Base-by-base conservation (phyloP, 2,113 vertebrate species). In the Ceuthmochares aereus region DNA sequence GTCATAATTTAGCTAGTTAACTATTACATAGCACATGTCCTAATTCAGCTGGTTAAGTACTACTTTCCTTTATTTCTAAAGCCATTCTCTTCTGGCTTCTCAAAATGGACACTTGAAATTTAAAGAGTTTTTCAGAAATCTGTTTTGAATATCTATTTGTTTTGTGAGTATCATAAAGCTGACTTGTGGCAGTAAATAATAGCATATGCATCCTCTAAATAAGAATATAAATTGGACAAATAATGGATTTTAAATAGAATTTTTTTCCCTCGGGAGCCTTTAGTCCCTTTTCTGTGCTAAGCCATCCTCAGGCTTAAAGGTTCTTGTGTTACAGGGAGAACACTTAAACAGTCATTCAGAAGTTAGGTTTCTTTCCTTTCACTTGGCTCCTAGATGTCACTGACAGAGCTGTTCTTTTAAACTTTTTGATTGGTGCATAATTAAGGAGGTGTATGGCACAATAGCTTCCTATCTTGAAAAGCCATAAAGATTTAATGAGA, bases 401-500 rank as follows among this genome's bases (percentile, higher is more conserved):
- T 3, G 45, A 37, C 42, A 90, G 51, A 70, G 37, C 51, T 70
- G 34, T 27, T 93, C 60, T 63, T 92, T 86, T 32, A 70, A 59
- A 83, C 67, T 69, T 56, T 81, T 78, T 95, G 96, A 97, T 90
- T 97, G 94, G 87, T 86, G 88, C 94, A 82, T 96, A 95, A 97
- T 97, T 97, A 97, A 98, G 95, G 94, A 96, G 95, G 84, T 95
- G 91, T 97, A 83, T 89, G 92, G 96, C 87, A 97, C 84, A 93
- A 96, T 95, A 96, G 91, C 74, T 84, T 92, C 89, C 60, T 95
- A 84, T 94, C 96, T 94, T 91, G 89, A 90, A 96, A 95, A 93
- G 66, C 73, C 77, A 93, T 97, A 95, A 97, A 97, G 91, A 94
- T 97, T 97, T 96, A 97, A 97, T 96, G 95, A 96, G 87, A 96